Evolutionary conservation across 1,140 invertebrate genomes (phyloP), one percentile per base, ranked within the genome.

Genomic region (Drosophila tani): DNA sequence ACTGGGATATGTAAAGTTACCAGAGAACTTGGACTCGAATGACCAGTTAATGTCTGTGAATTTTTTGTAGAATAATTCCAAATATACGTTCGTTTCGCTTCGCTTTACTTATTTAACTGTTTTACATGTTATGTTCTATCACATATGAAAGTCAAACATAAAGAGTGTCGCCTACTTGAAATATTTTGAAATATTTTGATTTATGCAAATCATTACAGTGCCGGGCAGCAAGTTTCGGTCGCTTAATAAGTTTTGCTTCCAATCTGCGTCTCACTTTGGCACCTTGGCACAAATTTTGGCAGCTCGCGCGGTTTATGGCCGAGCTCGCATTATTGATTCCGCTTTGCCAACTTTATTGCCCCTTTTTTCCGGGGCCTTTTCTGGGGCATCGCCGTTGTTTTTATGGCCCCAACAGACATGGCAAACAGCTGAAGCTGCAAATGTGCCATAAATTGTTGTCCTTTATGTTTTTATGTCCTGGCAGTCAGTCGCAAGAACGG

Each of bases 381-480:
- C 8, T 21, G 45, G 38, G 32, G 67, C 50, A 55, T 47, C 40
- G 50, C 41, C 49, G 51, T 57, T 75, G 67, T 51, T 85, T 86
- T 86, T 86, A 86, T 80, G 83, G 55, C 63, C 80, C 75, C 51
- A 86, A 67, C 83, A 86, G 83, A 87, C 82, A 69, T 43, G 70
- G 81, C 47, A 55, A 56, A 62, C 59, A 59, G 38, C 46, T 71
- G 80, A 49, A 82, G 83, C 75, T 87, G 79, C 75, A 87, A 86
- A 86, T 86, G 83, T 87, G 83, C 80, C 84, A 86, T 86, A 86
- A 86, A 86, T 86, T 86, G 85, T 77, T 68, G 76, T 87, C 80
- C 82, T 86, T 86, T 88, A 83, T 86, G 83, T 73, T 66, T 86
- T 86, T 59, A 75, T 75, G 71, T 74, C 24, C 40, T 35, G 74